A percentile compares a stretch with the other conserved stretches of the same genome.
These are phyloP conservation scores for Drosophila aldrichi DNA, from an alignment of 2,888 invertebrate genomes.

Conservation along the genomic window DNA sequence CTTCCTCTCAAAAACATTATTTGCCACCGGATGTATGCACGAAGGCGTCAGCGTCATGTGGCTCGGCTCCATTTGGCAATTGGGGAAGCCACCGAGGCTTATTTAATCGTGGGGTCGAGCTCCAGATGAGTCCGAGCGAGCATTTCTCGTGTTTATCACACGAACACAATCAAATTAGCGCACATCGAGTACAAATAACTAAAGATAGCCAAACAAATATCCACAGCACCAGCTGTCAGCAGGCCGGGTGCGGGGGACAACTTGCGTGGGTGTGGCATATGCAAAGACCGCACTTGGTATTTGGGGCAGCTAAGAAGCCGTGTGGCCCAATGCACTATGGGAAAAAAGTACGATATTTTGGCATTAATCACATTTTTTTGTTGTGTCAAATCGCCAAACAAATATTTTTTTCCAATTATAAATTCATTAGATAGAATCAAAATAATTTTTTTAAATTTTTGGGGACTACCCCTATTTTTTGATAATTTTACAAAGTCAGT, in stretches of 20 bases:
- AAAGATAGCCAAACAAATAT: slow-evolving; percentile 69
- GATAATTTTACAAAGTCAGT: no score
- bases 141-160: slow-evolving; percentile 66
- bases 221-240: slow-evolving; percentile 53
- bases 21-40: slow-evolving; percentile 77
- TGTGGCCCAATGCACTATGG: slow-evolving; percentile 43
- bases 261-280: neutral
- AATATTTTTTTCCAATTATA: no score
- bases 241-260: slow-evolving; percentile 3
- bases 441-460: no score
- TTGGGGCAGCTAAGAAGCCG: slow-evolving; percentile 40
- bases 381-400: no score
- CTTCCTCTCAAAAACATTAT: slow-evolving; percentile 57
- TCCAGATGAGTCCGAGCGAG: slow-evolving; percentile 46
- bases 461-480: no score
- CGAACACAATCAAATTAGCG: slow-evolving; percentile 82
- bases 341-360: no score
- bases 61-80: slow-evolving; percentile 43
- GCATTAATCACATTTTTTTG: no score
- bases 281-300: slow-evolving; percentile 16
- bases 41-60: slow-evolving; percentile 62
- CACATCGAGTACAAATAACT: slow-evolving; percentile 79
- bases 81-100: slow-evolving; percentile 11
- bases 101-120: slow-evolving; percentile 43
- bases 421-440: no score